Conservation (phyloP, 2,888 invertebrate genomes). For the Eustalomyia histrio region DNA sequence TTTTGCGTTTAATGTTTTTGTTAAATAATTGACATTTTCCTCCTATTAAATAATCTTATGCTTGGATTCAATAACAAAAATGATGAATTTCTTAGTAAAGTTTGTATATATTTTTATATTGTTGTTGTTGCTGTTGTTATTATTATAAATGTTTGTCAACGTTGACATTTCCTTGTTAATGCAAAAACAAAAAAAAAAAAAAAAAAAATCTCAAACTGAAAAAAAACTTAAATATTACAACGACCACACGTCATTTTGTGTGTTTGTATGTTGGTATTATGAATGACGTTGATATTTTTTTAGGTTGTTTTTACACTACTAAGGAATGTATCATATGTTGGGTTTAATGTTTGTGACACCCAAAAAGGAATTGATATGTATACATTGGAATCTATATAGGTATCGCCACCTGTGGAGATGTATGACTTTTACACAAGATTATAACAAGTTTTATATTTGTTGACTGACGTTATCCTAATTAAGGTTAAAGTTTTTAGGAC, state of each 20-base stretch:
- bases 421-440: no score
- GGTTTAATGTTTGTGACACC: no score
- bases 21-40: slow-evolving; percentile 47
- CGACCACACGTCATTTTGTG: slow-evolving; percentile 31
- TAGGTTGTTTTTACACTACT: slow-evolving; percentile 3
- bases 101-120: slow-evolving; percentile 64
- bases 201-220: slow-evolving; percentile 13
- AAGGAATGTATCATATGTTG: background rate
- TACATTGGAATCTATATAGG: no score
- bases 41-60: slow-evolving; percentile 25
- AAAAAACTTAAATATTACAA: slow-evolving; percentile 21
- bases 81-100: slow-evolving; percentile 72
- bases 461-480: no score
- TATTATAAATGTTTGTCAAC: slow-evolving; percentile 44
- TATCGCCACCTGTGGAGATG: no score
- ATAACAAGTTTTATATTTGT: no score
- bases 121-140: slow-evolving; percentile 35
- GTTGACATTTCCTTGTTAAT: slow-evolving; percentile 62
- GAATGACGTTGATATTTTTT: slow-evolving; percentile 33
- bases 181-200: slow-evolving; percentile 30
- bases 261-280: slow-evolving; percentile 8
- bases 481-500: no score
- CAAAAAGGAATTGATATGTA: no score
- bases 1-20: slow-evolving; percentile 1
- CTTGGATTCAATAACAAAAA: slow-evolving; percentile 66